phyloP scores from a whole-genome alignment of 2,113 vertebrate species.

The Crotalus horridus region DNA sequence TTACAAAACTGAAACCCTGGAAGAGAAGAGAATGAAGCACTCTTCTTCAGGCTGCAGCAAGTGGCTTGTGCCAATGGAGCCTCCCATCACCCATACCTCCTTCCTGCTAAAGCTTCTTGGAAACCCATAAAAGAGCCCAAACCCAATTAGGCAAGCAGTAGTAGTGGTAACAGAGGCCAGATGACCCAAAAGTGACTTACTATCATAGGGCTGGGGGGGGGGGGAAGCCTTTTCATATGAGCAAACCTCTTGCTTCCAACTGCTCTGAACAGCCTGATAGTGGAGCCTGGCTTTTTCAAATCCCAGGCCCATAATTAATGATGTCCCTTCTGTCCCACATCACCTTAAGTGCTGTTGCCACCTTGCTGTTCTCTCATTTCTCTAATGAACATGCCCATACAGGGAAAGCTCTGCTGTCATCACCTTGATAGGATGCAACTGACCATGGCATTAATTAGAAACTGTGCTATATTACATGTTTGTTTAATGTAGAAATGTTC shows the following conservation, averaged over 20 bases:
- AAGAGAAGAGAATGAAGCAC: not conserved
- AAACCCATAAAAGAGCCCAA: conserved; percentile 42
- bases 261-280: not conserved
- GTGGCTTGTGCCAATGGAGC: not conserved
- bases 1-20: not conserved
- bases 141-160: conserved; percentile 46
- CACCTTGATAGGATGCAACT: not conserved
- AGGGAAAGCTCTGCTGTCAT: not conserved
- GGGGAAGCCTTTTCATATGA: not conserved
- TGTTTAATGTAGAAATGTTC: not conserved
- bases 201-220: conserved; percentile 32
- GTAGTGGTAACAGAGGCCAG: conserved; percentile 21
- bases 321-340: not conserved
- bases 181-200: conserved; percentile 18
- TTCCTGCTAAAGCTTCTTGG: conserved; percentile 46
- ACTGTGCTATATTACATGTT: not conserved
- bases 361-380: fast-evolving
- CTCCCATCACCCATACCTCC: conserved; percentile 1
- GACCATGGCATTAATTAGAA: not conserved
- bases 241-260: fast-evolving
- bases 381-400: not conserved
- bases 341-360: not conserved
- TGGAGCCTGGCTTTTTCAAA: not conserved
- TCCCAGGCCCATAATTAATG: not conserved
- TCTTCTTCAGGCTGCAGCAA: conserved; percentile 40